phyloP scores from a whole-genome alignment of 2,113 vertebrate genomes.

The Callionymus lyra region DNA sequence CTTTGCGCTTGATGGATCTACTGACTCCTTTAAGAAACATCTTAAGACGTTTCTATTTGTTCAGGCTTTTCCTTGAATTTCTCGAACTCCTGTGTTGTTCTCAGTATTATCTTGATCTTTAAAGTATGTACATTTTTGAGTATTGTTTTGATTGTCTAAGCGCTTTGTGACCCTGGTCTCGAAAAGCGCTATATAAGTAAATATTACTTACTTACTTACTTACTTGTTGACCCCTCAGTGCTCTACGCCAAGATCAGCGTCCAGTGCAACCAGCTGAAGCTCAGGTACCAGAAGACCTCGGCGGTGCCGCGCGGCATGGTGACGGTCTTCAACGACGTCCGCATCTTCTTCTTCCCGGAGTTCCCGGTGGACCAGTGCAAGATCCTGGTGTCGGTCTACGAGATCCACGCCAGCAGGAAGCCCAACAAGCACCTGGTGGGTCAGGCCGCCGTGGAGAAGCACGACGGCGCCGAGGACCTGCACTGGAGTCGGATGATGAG shows the following conservation, averaged over 20 bases:
- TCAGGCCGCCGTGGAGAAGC: conserved; percentile 57
- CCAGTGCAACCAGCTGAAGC: conserved; percentile 59
- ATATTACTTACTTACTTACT: too few relatives aligned
- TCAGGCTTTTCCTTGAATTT: too few relatives aligned
- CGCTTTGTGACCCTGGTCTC: too few relatives aligned
- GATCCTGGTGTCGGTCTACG: conserved; percentile 59
- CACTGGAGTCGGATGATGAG: conserved; percentile 67
- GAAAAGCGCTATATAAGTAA: too few relatives aligned
- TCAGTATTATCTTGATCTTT: too few relatives aligned
- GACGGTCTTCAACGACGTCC: conserved; percentile 68
- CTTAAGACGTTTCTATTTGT: too few relatives aligned
- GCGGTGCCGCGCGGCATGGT: conserved; percentile 27
- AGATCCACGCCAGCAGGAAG: conserved; percentile 28
- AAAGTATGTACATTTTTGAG: too few relatives aligned
- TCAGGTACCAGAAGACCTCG: conserved; percentile 66
- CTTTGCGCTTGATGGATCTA: too few relatives aligned
- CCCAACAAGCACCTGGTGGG: conserved; percentile 56
- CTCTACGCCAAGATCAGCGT: conserved; percentile 59
- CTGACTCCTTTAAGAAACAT: too few relatives aligned
- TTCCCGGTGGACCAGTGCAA: conserved; percentile 45
- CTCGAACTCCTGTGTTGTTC: too few relatives aligned
- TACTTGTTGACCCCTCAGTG: conserved; percentile 42
- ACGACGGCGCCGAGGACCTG: conserved; percentile 34
- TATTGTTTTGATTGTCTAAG: too few relatives aligned
- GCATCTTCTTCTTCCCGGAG: conserved; percentile 64